A percentile compares a stretch with the other conserved stretches of the same genome.
Evolutionary conservation across 2,888 invertebrate species (phyloP).

Genomic region (Dendrolimus pini): DNA sequence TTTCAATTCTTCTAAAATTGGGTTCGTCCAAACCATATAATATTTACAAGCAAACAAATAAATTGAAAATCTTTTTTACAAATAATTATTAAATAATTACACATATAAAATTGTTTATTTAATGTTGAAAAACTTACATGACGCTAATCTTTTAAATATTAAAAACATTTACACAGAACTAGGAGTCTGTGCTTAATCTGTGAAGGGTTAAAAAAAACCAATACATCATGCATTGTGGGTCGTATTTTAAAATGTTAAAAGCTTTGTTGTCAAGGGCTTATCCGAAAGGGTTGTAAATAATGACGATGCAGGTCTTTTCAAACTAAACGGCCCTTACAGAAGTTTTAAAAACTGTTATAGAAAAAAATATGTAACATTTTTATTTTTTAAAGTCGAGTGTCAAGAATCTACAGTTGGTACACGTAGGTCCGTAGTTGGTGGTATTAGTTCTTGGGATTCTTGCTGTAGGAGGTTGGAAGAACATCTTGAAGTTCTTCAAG

Average conservation of each 20-base stretch:
- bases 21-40: too few species aligned
- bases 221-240: conserved; percentile 60
- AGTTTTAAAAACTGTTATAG: not conserved
- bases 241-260: conserved; percentile 72
- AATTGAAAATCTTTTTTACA: not conserved
- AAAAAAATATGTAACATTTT: conserved; percentile 5
- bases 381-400: not conserved
- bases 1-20: too few species aligned
- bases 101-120: conserved; percentile 18
- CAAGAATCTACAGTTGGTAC: too few species aligned
- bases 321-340: conserved; percentile 49
- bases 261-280: conserved; percentile 70
- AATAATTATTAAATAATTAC: not conserved
- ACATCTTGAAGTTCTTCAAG: too few species aligned
- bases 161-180: conserved; percentile 62
- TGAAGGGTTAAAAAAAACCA: conserved; percentile 45
- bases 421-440: too few species aligned
- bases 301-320: conserved; percentile 66
- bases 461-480: too few species aligned
- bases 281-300: conserved; percentile 73
- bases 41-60: not conserved
- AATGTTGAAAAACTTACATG: conserved; percentile 44
- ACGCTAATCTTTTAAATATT: conserved; percentile 74
- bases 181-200: conserved; percentile 47
- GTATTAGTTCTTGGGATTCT: too few species aligned